Base-by-base conservation (phyloP, 2,888 invertebrate species). In the Drosophila paramelanica region DNA sequence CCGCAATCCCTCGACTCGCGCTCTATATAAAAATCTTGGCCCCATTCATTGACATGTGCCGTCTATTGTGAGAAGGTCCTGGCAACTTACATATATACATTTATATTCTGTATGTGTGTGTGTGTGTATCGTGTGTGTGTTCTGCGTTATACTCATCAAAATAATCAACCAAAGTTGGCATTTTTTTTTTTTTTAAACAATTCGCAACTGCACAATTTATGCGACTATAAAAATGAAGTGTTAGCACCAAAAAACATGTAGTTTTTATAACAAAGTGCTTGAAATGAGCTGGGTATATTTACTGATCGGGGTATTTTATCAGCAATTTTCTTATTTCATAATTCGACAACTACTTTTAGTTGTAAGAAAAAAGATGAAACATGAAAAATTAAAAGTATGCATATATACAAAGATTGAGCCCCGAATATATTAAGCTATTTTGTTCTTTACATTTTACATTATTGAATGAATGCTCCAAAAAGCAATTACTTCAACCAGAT, bases 21-120 rank as follows among this genome's bases (percentile, higher is more conserved):
- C 62, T 67, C 75, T 38, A 72, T 38, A 72, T 69, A 68, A 64
- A 71, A 75, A 51, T 71, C 50, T 67, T 66, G 53, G 69, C 60
- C 56, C 50, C 58, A 70, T 80, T 78, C 88, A 88, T 86, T 88
- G 83, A 85, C 83, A 83, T 83, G 88, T 79, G 83, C 74, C 69
- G 65, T 66, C 67, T 68, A 70, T 73, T 79, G 67, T 70, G 53
- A 61, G 64, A 27, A 55, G 56, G 13, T 52, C 46, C 45, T 43
- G 23, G 8, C 39, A 56, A 56, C 33, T n/a, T 31, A 8, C 2
- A 20, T 42, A 3, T 2, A 41, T 1, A 25, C 41, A 49, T 33
- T 10, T 1, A 25, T 45, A 49, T 33, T 11, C 14, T 52, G 13
- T 66, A 5, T 57, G 38, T 49, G 33, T 59, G 46, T 49, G 11